These are phyloP conservation scores for Eulemur mongoz DNA, from an alignment of 2,797 vertebrate species.

Conservation along the genomic window DNA sequence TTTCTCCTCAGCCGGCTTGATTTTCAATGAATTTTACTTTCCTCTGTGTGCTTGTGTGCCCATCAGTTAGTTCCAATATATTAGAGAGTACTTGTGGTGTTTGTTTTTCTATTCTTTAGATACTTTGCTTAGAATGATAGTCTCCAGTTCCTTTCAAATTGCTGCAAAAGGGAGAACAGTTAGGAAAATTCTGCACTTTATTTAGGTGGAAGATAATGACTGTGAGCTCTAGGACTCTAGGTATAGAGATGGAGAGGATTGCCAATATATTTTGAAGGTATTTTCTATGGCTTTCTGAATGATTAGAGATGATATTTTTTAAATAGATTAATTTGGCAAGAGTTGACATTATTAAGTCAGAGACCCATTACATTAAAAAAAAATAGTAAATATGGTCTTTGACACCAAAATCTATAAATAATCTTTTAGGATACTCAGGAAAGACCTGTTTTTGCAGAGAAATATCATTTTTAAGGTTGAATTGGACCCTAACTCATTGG, in stretches of 20 bases:
- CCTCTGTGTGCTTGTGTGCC: too few species aligned
- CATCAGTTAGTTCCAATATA: too few species aligned
- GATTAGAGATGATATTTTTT: not conserved
- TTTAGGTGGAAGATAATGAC: too few species aligned
- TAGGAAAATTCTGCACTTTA: too few species aligned
- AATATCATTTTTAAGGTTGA: not conserved
- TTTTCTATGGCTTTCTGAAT: not conserved
- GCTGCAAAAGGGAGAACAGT: too few species aligned
- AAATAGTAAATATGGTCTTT: not conserved
- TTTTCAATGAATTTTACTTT: too few species aligned
- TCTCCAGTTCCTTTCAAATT: too few species aligned
- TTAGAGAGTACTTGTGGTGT: too few species aligned
- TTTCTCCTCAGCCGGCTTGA: too few species aligned
- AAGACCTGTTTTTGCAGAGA: not conserved
- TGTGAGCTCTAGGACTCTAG: too few species aligned
- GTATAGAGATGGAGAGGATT: not conserved
- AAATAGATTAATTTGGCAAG: not conserved
- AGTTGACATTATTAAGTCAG: conserved; percentile 22
- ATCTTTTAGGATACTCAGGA: not conserved
- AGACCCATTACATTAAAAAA: not conserved
- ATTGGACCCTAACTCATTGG: not conserved
- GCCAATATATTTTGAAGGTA: not conserved
- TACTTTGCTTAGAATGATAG: too few species aligned
- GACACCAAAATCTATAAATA: not conserved
- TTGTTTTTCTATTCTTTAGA: too few species aligned